Evolutionary conservation across 37 sponge, comb jelly and placozoan genomes (phyloP).

Genomic region (Hexactinellida sp.): DNA sequence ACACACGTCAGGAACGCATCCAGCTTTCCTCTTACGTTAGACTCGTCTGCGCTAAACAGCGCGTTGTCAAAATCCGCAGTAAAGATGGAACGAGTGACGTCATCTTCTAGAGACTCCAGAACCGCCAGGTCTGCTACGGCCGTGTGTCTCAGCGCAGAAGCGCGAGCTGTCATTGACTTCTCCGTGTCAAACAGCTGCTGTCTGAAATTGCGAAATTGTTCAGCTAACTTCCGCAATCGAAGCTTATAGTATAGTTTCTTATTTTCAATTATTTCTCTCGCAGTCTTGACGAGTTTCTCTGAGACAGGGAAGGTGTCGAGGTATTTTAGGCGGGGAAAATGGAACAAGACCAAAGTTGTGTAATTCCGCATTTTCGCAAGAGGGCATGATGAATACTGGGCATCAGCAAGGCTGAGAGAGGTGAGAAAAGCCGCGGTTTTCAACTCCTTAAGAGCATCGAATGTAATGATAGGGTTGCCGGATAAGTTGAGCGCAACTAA

Average conservation of each 20-base stretch:
- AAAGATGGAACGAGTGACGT: neutral
- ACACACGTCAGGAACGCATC: neutral
- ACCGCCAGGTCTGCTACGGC: neutral
- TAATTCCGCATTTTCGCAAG: neutral
- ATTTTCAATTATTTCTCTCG: neutral
- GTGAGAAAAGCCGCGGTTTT: neutral
- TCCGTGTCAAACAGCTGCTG: neutral
- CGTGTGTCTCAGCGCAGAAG: neutral
- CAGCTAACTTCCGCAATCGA: neutral
- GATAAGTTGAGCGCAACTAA: neutral
- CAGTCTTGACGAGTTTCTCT: neutral
- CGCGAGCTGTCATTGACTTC: neutral
- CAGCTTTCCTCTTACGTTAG: neutral
- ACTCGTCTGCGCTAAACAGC: neutral
- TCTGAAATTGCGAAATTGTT: neutral
- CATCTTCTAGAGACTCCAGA: neutral
- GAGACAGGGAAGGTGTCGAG: neutral
- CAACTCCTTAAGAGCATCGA: neutral
- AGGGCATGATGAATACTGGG: neutral
- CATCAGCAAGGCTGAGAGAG: neutral
- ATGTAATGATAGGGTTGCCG: neutral
- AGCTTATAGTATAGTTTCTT: neutral
- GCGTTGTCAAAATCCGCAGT: neutral
- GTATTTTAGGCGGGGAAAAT: neutral
- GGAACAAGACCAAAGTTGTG: neutral